phyloP scores from a whole-genome alignment of 2,888 invertebrate species.

The Chelonus formosanus region DNA sequence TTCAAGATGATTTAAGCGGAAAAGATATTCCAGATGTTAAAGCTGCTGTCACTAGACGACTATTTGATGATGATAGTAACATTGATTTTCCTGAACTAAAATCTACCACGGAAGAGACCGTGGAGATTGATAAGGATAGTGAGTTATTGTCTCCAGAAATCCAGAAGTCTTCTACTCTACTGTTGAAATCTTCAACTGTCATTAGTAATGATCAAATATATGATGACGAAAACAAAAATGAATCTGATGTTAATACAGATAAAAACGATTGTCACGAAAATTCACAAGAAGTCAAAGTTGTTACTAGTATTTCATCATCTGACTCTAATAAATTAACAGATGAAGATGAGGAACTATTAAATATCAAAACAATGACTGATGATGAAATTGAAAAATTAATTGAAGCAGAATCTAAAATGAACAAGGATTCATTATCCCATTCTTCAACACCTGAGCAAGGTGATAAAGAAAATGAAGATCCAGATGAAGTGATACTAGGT shows the following conservation, averaged over 20 bases:
- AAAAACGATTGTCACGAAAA: background rate
- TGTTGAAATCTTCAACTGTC: too few species aligned
- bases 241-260: background rate
- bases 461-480: too few species aligned
- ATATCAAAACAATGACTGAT: too few species aligned
- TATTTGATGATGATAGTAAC: background rate
- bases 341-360: background rate
- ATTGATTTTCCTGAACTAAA: background rate
- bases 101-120: background rate
- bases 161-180: too few species aligned
- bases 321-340: background rate
- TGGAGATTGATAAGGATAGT: background rate
- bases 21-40: background rate
- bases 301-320: background rate
- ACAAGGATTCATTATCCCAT: background rate
- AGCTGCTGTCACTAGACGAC: background rate
- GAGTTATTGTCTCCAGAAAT: background rate
- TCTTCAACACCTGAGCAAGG: constrained; percentile 1
- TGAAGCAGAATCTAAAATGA: background rate
- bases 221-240: too few species aligned
- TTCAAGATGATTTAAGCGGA: background rate
- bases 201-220: too few species aligned
- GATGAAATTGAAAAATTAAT: too few species aligned
- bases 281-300: too few species aligned
- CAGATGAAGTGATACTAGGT: constrained; percentile 24